Percentiles rank a stretch among this genome's conserved stretches.
Evolutionary conservation across 2,113 vertebrate species (phyloP).

Genomic region (Catagonus wagneri): DNA sequence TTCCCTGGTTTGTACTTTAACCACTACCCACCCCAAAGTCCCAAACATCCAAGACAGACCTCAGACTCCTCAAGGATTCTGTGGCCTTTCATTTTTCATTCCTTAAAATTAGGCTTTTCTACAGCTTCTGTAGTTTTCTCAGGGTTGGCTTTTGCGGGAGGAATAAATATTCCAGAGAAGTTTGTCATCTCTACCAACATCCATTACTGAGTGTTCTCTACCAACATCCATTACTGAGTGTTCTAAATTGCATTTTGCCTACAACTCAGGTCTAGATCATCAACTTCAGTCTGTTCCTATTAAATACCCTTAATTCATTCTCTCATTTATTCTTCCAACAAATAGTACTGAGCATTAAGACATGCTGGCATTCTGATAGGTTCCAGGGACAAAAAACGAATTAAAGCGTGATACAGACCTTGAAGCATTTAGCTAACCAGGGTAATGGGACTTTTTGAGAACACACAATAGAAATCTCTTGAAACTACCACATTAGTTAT

Average conservation of each 20-base stretch:
- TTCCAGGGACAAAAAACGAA: constrained; percentile 1
- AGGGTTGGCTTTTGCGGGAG: neutral
- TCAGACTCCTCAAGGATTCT: neutral
- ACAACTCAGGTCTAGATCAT: neutral
- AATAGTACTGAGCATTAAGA: neutral
- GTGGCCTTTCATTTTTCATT: neutral
- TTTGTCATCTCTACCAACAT: neutral
- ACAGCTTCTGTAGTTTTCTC: neutral
- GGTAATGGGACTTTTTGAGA: neutral
- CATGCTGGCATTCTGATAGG: neutral
- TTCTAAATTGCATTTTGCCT: neutral
- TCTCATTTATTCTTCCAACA: neutral
- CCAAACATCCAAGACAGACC: neutral
- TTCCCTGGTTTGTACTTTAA: neutral
- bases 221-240: neutral
- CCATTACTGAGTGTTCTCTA: neutral
- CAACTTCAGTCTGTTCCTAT: neutral
- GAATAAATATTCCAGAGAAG: neutral
- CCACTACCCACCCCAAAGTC: neutral
- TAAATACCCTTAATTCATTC: neutral
- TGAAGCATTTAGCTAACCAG: neutral
- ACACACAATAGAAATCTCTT: constrained; percentile 15
- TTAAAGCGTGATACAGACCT: neutral
- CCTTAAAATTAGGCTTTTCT: neutral
- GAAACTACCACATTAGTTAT: constrained; percentile 32